Percentiles rank a stretch among this genome's conserved stretches.
Conservation (phyloP, 2,113 vertebrate species). For the Dryoscopus gambensis region DNA sequence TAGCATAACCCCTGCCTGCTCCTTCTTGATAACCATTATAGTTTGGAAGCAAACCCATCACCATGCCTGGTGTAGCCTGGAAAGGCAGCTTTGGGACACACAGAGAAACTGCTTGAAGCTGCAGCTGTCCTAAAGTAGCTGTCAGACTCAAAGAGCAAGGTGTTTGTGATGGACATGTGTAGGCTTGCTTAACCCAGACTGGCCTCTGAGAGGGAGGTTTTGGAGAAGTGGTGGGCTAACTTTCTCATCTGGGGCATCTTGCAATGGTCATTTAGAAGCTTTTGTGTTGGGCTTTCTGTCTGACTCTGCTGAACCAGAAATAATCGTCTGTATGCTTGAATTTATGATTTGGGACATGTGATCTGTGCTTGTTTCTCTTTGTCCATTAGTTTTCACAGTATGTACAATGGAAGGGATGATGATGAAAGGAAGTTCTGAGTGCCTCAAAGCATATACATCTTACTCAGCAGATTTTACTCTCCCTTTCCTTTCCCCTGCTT, state of each 20-base stretch:
- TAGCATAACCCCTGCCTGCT: not conserved
- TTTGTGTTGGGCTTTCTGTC: not conserved
- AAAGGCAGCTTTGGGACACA: not conserved
- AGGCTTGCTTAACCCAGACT: not conserved
- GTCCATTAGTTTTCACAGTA: not conserved
- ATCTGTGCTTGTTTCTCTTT: not conserved
- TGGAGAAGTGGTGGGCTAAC: not conserved
- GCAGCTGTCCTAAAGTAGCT: not conserved
- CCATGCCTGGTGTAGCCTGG: not conserved
- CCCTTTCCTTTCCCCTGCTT: not conserved
- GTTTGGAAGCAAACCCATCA: not conserved
- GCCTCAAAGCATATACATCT: accelerated
- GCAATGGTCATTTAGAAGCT: not conserved
- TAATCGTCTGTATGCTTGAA: not conserved
- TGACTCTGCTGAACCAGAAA: not conserved
- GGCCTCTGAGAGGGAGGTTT: not conserved
- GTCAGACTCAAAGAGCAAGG: not conserved
- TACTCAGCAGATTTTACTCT: not conserved
- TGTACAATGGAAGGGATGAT: not conserved
- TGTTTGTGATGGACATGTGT: not conserved
- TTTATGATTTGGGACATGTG: not conserved
- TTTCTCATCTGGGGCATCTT: not conserved
- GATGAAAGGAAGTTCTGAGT: not conserved
- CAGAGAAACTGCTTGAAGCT: not conserved
- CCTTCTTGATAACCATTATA: not conserved